phyloP scores from a whole-genome alignment of 2,113 vertebrate species.

The Tiliqua scincoides region DNA sequence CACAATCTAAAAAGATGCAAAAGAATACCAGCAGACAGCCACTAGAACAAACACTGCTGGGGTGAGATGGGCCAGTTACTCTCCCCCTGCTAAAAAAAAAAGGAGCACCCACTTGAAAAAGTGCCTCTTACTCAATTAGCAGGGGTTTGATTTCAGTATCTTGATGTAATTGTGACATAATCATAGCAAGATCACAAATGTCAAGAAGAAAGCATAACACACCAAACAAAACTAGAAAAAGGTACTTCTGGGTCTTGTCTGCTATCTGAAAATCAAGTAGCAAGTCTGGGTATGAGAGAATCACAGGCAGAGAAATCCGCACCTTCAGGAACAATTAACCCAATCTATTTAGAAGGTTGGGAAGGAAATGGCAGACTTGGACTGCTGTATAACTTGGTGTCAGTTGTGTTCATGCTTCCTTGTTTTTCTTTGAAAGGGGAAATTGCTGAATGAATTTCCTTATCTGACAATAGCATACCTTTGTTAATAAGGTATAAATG shows the following conservation, averaged over 20 bases:
- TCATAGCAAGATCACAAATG: neutral
- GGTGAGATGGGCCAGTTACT: too few relatives aligned
- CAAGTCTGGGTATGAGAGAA: neutral
- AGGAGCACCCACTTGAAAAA: too few relatives aligned
- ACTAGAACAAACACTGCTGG: too few relatives aligned
- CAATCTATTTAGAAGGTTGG: neutral
- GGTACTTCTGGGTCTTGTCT: too few relatives aligned
- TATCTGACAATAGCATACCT: neutral
- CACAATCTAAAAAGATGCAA: too few relatives aligned
- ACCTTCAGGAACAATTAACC: neutral
- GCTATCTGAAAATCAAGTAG: neutral
- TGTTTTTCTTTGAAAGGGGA: neutral
- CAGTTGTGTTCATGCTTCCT: neutral
- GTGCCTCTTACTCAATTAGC: too few relatives aligned
- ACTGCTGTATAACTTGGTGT: neutral
- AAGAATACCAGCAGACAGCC: too few relatives aligned
- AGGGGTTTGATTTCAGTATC: neutral
- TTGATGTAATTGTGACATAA: neutral
- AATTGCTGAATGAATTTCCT: neutral
- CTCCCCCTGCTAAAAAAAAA: too few relatives aligned
- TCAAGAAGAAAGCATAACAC: neutral
- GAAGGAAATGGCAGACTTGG: neutral
- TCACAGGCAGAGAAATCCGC: too few relatives aligned
- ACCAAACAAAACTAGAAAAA: neutral
- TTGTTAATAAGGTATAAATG: neutral